Conservation (phyloP, 2,888 invertebrate genomes). For the Corythucha ciliata region DNA sequence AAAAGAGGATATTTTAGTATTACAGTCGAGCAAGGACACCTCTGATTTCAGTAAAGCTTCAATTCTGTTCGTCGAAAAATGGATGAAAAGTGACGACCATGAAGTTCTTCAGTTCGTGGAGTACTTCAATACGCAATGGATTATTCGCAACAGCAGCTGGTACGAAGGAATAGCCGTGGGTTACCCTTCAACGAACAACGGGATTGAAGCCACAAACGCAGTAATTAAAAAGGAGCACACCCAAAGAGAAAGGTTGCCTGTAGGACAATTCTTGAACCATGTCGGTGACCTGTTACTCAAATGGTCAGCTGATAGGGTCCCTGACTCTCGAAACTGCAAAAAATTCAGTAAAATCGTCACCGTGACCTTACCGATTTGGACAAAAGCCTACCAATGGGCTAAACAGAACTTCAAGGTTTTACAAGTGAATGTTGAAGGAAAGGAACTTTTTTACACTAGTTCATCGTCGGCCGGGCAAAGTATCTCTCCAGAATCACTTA, state of each 20-base stretch:
- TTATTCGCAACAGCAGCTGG: too few relatives aligned
- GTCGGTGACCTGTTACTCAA: background rate
- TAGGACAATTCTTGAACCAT: background rate
- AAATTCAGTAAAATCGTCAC: background rate
- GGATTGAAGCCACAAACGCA: slow-evolving; percentile 5
- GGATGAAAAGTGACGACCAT: background rate
- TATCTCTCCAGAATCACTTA: background rate
- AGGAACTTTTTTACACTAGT: background rate
- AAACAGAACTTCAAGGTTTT: background rate
- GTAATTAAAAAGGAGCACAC: slow-evolving; percentile 7
- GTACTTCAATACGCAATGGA: background rate
- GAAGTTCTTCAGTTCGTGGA: background rate
- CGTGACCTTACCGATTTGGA: background rate
- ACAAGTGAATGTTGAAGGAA: background rate
- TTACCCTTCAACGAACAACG: slow-evolving; percentile 6
- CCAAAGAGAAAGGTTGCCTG: slow-evolving; percentile 8
- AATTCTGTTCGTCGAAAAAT: background rate
- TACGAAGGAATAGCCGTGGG: slow-evolving; percentile 4
- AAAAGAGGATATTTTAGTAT: background rate
- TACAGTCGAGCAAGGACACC: background rate
- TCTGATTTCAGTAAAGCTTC: background rate
- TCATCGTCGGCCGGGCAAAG: too few relatives aligned
- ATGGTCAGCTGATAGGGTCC: background rate
- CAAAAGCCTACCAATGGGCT: slow-evolving; percentile 5
- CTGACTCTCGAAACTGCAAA: background rate